Evolutionary conservation across 2,888 invertebrate species (phyloP), one percentile per base, ranked within the genome.

Genomic region (Anagyrus pseudococci): DNA sequence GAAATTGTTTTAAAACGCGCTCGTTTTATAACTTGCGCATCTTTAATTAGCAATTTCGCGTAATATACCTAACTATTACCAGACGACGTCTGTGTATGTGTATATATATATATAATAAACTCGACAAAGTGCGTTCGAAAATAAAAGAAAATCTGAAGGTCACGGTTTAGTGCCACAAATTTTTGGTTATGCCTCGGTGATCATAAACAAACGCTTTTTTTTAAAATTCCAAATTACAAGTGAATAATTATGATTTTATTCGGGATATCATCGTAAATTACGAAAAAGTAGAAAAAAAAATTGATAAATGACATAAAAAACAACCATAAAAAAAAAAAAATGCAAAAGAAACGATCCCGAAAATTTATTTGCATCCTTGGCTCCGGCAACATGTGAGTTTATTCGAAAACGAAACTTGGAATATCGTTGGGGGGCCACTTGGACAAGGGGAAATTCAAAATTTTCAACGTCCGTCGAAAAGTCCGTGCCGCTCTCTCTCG

Each of bases 351-450:
- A 19, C 15, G 23, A 23, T 48, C 48, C 1, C 29, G 44, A 6
- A 53, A 52, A 25, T 25, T 15, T 15, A 20, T 59, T 8, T 23
- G 40, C 26, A 20, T 53, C 37, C 7, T 54, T 17, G 48, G 48
- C 22, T 41, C 22, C 41, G 60, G 60, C 2, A 54, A 41, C 29
- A 29, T 41, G 55, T 49, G 49, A 48, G 55, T 49, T 6, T n/a
- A n/a, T n/a, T 2, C 19, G n/a, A 25, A 22, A 49, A 15, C 15
- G 33, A n/a, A n/a, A n/a, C n/a, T n/a, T n/a, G n/a, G n/a, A n/a
- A n/a, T n/a, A n/a, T n/a, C 33, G 10, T 37, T 15, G 33, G 8
- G 33, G 33, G 4, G 15, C 33, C 4, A n/a, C n/a, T n/a, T n/a
- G 8, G 33, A 37, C 10, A 37, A 37, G 2, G 33, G 13, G 8